Evolutionary conservation across 2,797 vertebrate genomes (phyloP).

Genomic region (Sphaeramia orbicularis): DNA sequence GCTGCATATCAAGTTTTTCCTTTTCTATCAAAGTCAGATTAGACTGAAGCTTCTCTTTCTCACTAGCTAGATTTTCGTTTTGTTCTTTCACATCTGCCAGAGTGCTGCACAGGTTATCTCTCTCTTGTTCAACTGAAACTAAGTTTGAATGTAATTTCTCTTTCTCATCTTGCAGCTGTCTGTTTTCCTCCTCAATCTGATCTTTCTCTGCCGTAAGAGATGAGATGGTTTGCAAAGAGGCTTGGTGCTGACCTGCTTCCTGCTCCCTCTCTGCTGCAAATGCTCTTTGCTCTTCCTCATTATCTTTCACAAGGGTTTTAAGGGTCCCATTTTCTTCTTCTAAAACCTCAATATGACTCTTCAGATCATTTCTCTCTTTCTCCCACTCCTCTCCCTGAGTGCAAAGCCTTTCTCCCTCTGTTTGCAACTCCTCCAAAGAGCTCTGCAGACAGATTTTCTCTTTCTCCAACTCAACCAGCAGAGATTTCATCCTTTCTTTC

Average conservation of each 20-base stretch:
- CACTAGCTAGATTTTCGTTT: constrained; percentile 33
- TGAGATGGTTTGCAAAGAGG: constrained; percentile 56
- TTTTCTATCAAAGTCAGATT: constrained; percentile 37
- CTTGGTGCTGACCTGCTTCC: constrained; percentile 32
- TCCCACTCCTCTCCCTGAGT: constrained; percentile 77
- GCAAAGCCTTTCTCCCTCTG: constrained; percentile 48
- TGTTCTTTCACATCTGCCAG: constrained; percentile 50
- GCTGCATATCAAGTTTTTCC: constrained; percentile 50
- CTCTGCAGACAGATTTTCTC: constrained; percentile 76
- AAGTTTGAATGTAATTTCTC: constrained; percentile 42
- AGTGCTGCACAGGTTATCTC: constrained; percentile 38
- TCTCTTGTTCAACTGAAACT: constrained; percentile 45
- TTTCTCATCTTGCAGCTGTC: constrained; percentile 49
- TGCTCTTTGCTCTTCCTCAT: constrained; percentile 71
- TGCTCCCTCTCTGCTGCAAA: constrained; percentile 60
- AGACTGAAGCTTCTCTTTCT: constrained; percentile 50
- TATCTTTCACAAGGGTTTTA: constrained; percentile 55
- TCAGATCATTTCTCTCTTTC: constrained; percentile 53
- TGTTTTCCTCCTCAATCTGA: constrained; percentile 34
- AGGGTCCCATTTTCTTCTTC: constrained; percentile 65
- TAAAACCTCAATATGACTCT: constrained; percentile 63
- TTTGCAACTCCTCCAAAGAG: constrained; percentile 71
- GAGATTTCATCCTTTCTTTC: constrained; percentile 67
- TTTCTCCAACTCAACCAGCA: constrained; percentile 72
- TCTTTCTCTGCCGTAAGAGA: constrained; percentile 53